phyloP scores from a whole-genome alignment of 2,888 invertebrate species.

The Criorhina ranunculi region DNA sequence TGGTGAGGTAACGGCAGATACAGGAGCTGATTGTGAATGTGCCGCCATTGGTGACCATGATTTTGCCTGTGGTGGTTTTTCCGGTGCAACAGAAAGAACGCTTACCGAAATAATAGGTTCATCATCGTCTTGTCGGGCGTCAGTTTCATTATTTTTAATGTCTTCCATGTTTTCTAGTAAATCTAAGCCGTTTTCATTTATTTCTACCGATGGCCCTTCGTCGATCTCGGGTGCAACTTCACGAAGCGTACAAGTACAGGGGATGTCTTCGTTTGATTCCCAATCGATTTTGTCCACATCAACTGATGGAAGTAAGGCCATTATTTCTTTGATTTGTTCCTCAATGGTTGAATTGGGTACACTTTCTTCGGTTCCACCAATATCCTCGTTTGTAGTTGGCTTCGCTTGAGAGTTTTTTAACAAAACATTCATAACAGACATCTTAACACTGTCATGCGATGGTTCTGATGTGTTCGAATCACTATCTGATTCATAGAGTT shows the following conservation, averaged over 20 bases:
- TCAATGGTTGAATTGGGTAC: conserved; percentile 71
- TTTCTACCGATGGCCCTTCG: background rate
- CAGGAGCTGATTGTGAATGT: conserved; percentile 39
- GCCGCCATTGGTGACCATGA: conserved; percentile 19
- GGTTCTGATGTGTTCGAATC: conserved; percentile 82
- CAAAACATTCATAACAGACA: conserved; percentile 25
- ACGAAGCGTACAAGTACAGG: conserved; percentile 77
- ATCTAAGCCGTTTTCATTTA: conserved; percentile 10
- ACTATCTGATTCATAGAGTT: conserved; percentile 78
- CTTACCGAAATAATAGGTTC: conserved; percentile 61
- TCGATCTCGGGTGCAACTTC: conserved; percentile 68
- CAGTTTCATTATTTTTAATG: conserved; percentile 38
- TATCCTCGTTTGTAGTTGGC: conserved; percentile 24
- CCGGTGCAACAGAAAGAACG: conserved; percentile 12
- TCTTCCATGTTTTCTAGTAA: conserved; percentile 37
- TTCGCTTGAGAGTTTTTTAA: conserved; percentile 29
- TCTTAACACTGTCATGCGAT: conserved; percentile 79
- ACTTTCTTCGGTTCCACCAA: background rate
- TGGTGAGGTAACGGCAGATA: conserved; percentile 62
- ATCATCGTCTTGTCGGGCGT: conserved; percentile 35
- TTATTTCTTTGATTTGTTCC: conserved; percentile 77
- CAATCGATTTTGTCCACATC: conserved; percentile 67
- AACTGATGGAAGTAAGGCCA: conserved; percentile 76
- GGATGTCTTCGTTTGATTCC: conserved; percentile 58
- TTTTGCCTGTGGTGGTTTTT: conserved; percentile 15